phyloP scores from a whole-genome alignment of 92 coral and sea anemone genomes.

The Pocillopora grandis region DNA sequence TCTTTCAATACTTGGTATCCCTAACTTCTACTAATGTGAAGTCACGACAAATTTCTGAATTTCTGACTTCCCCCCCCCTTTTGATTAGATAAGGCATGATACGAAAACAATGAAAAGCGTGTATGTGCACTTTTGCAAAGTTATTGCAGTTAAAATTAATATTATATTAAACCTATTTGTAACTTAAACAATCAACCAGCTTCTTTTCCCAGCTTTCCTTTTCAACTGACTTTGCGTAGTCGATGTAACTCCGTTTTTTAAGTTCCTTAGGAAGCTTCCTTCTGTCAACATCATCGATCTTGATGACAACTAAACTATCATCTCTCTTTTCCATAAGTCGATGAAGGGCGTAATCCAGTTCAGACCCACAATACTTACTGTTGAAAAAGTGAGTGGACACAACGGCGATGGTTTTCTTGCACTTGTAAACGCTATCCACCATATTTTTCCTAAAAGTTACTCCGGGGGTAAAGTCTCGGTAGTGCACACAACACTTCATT shows the following conservation, averaged over 20 bases:
- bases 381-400: slow-evolving; percentile 12
- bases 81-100: too few relatives aligned
- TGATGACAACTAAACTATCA: slow-evolving; percentile 16
- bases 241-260: slow-evolving; percentile 2
- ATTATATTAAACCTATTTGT: too few relatives aligned
- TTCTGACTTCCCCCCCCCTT: too few relatives aligned
- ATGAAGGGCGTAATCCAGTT: slow-evolving; percentile 11
- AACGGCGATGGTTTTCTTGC: slow-evolving; percentile 20
- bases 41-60: too few relatives aligned
- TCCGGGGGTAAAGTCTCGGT: slow-evolving; percentile 30
- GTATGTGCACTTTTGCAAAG: too few relatives aligned
- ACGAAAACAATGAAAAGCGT: too few relatives aligned
- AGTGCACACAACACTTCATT: slow-evolving; percentile 27
- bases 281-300: not conserved
- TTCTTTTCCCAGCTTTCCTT: too few relatives aligned
- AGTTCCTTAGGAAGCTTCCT: not conserved
- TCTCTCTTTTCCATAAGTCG: slow-evolving; percentile 7
- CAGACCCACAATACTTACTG: slow-evolving; percentile 10
- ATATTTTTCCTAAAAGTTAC: slow-evolving; percentile 2
- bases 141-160: too few relatives aligned
- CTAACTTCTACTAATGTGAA: too few relatives aligned
- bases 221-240: not conserved
- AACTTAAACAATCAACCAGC: too few relatives aligned
- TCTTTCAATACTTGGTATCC: too few relatives aligned
- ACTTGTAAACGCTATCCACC: slow-evolving; percentile 13